phyloP scores from a whole-genome alignment of 2,888 invertebrate species.

The Mesorhabditis spiculigera region DNA sequence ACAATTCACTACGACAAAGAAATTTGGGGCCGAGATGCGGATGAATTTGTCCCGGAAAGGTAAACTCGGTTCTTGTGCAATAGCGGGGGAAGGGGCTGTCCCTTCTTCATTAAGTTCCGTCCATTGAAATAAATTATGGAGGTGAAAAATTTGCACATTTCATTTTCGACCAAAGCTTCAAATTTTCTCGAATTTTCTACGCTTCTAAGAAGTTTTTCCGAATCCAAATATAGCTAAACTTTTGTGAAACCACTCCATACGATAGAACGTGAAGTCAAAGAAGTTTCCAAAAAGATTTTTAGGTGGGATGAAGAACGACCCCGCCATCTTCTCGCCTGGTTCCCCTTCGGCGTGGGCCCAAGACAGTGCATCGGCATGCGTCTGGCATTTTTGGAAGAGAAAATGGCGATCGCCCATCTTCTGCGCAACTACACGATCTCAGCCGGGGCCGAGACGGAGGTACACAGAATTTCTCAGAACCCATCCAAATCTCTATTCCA shows the following conservation, averaged over 20 bases:
- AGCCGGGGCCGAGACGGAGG: slow-evolving; percentile 31
- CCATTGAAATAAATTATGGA: too few relatives aligned
- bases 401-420: slow-evolving; percentile 38
- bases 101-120: too few relatives aligned
- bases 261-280: not conserved
- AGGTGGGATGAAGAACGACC: slow-evolving; percentile 24
- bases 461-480: slow-evolving; percentile 8
- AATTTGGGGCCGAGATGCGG: slow-evolving; percentile 52
- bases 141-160: too few relatives aligned
- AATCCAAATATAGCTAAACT: too few relatives aligned
- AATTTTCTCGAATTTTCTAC: too few relatives aligned
- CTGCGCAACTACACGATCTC: slow-evolving; percentile 34
- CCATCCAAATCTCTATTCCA: slow-evolving; percentile 9
- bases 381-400: slow-evolving; percentile 46
- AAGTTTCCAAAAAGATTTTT: not conserved
- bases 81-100: too few relatives aligned
- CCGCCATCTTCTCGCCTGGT: slow-evolving; percentile 24
- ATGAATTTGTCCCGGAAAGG: slow-evolving; percentile 50
- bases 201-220: too few relatives aligned
- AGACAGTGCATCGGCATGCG: slow-evolving; percentile 50
- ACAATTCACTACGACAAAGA: slow-evolving; percentile 41
- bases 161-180: too few relatives aligned
- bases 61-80: slow-evolving; percentile 6
- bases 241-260: too few relatives aligned
- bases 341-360: slow-evolving; percentile 50